Evolutionary conservation across 2,888 invertebrate species (phyloP).

Genomic region (Cheilosia vernalis): DNA sequence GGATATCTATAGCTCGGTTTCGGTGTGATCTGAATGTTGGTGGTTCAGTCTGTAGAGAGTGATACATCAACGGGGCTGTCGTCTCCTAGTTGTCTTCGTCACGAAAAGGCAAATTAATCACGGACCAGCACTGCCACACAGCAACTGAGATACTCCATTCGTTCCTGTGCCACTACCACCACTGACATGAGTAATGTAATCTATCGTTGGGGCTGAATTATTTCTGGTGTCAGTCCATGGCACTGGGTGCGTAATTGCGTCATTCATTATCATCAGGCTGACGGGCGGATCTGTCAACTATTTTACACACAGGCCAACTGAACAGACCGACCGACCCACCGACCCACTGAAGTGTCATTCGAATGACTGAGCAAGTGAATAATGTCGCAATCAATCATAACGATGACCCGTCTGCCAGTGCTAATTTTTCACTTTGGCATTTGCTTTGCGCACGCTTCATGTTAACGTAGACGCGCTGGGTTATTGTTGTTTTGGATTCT

Average conservation of each 20-base stretch:
- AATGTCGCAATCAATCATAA: conserved; percentile 72
- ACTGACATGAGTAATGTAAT: conserved; percentile 66
- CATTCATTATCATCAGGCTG: conserved; percentile 74
- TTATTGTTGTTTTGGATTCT: conserved; percentile 53
- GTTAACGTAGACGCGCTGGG: conserved; percentile 35
- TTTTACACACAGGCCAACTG: conserved; percentile 33
- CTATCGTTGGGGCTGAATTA: conserved; percentile 70
- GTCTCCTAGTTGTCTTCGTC: conserved; percentile 43
- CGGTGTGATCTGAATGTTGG: conserved; percentile 14
- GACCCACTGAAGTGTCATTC: conserved; percentile 64
- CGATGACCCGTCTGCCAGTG: conserved; percentile 69
- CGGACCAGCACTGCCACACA: conserved; percentile 31
- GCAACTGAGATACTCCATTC: conserved; percentile 34
- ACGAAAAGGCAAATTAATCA: conserved; percentile 56
- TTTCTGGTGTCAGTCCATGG: conserved; percentile 63
- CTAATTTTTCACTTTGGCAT: conserved; percentile 68
- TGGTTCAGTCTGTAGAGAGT: conserved; percentile 9
- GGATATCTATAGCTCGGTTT: conserved; percentile 21
- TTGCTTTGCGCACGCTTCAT: conserved; percentile 4
- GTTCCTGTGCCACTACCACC: conserved; percentile 4
- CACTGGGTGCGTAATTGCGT: conserved; percentile 72
- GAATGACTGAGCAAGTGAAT: conserved; percentile 67
- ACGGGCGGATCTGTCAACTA: conserved; percentile 62
- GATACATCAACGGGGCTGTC: conserved; percentile 54
- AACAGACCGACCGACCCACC: conserved; percentile 25